A percentile compares a stretch with the other conserved stretches of the same genome.
phyloP scores from a whole-genome alignment of 2,888 invertebrate species.

The Trachelus stipa region DNA sequence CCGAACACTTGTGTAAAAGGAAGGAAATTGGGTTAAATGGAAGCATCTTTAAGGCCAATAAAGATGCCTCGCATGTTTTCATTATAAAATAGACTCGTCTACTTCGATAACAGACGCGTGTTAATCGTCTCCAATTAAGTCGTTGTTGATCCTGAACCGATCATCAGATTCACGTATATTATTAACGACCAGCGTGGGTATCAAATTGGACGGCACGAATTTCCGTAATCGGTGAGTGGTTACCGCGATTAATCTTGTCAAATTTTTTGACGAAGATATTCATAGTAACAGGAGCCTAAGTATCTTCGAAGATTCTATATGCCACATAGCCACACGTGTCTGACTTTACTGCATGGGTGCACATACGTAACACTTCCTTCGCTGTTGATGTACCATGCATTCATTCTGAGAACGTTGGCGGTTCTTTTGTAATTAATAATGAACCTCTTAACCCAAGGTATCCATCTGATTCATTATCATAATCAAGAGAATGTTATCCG shows the following conservation, averaged over 20 bases:
- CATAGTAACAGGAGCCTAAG: neutral
- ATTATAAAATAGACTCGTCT: neutral
- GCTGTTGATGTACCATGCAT: neutral
- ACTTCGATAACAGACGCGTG: neutral
- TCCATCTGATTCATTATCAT: neutral
- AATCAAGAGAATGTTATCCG: neutral
- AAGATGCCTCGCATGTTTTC: neutral
- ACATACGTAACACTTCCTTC: neutral
- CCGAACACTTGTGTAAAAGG: neutral
- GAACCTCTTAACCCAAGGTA: neutral
- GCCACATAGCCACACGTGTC: neutral
- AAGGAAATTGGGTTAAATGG: conserved; percentile 1
- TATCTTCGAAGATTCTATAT: neutral
- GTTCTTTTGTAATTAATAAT: conserved; percentile 4
- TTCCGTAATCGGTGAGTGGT: neutral
- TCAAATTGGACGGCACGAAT: neutral
- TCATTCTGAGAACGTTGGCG: neutral
- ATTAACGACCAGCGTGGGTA: neutral
- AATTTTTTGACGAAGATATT: neutral
- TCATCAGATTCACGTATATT: neutral
- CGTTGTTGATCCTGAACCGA: neutral
- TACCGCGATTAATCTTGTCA: neutral
- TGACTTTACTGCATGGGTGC: neutral
- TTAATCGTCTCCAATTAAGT: conserved; percentile 2
- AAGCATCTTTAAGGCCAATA: neutral